phyloP scores from a whole-genome alignment of 2,113 vertebrate species.

The Dipodomys spectabilis region DNA sequence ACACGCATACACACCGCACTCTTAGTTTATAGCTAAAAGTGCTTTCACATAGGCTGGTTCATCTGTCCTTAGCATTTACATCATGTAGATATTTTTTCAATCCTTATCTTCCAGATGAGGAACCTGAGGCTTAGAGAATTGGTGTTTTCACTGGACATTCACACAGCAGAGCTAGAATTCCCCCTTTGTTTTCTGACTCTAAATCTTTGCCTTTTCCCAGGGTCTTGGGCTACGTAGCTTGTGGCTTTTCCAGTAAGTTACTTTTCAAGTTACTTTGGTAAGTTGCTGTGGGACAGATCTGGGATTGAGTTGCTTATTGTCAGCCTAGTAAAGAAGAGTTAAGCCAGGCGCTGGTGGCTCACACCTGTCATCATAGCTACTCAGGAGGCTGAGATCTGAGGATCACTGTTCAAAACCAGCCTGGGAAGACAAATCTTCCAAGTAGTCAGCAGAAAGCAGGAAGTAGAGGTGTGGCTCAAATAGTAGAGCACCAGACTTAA shows the following conservation, averaged over 20 bases:
- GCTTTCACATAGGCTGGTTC: not conserved
- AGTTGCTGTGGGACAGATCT: not conserved
- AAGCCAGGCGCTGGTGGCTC: not conserved
- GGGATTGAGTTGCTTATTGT: not conserved
- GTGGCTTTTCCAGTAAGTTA: not conserved
- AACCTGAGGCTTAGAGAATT: not conserved
- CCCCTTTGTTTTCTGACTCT: not conserved
- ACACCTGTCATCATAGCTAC: too few species aligned
- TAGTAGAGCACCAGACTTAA: too few species aligned
- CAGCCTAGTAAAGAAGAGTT: not conserved
- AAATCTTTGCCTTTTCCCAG: not conserved
- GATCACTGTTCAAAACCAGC: too few species aligned
- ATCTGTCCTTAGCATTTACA: not conserved
- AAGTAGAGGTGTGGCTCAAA: too few species aligned
- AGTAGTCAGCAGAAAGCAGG: too few species aligned
- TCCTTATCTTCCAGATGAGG: not conserved
- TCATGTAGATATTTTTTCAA: not conserved
- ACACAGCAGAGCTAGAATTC: not conserved
- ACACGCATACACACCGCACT: too few species aligned
- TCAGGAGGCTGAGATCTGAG: too few species aligned
- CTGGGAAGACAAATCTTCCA: too few species aligned
- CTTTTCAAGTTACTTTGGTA: not conserved
- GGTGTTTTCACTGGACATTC: not conserved
- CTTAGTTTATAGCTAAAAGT: not conserved
- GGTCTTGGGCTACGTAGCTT: not conserved